A percentile compares a stretch with the other conserved stretches of the same genome.
These are phyloP conservation scores for Hybos culiciformis DNA, from an alignment of 2,888 invertebrate genomes.

Conservation along the genomic window DNA sequence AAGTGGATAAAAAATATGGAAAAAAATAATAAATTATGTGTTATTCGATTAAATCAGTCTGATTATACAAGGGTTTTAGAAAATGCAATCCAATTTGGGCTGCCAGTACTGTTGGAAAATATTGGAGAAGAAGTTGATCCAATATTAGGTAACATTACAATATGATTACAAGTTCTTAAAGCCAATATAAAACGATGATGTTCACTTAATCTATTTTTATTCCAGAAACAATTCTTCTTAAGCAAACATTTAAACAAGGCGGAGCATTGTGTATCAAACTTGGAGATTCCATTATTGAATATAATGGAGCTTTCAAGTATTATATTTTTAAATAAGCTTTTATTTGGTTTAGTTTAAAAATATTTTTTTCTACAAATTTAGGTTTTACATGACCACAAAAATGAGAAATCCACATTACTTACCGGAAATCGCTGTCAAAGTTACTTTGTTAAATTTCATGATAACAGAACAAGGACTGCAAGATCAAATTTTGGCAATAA, in stretches of 20 bases:
- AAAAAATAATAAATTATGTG: slow-evolving; percentile 64
- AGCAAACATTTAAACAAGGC: slow-evolving; percentile 83
- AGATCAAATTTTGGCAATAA: slow-evolving; percentile 79
- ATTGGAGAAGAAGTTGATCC: slow-evolving; percentile 86
- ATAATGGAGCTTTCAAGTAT: slow-evolving; percentile 71
- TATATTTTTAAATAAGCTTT: too few relatives aligned
- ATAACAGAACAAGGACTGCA: slow-evolving; percentile 77
- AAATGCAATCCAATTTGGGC: slow-evolving; percentile 76
- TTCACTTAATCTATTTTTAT: too few relatives aligned
- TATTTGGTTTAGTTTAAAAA: too few relatives aligned
- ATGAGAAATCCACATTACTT: slow-evolving; percentile 86
- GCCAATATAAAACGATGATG: too few relatives aligned
- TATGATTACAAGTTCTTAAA: too few relatives aligned
- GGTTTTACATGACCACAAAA: slow-evolving; percentile 88
- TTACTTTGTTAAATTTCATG: slow-evolving; percentile 84
- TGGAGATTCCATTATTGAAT: slow-evolving; percentile 83
- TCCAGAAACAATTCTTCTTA: slow-evolving; percentile 81
- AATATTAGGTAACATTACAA: too few relatives aligned
- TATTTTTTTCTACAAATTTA: too few relatives aligned
- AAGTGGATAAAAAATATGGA: slow-evolving; percentile 93
- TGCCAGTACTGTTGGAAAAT: slow-evolving; percentile 80
- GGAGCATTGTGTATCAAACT: slow-evolving; percentile 76
- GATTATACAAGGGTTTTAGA: slow-evolving; percentile 74
- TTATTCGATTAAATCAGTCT: slow-evolving; percentile 65
- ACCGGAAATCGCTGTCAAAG: slow-evolving; percentile 86